phyloP scores from a whole-genome alignment of 2,888 invertebrate genomes.

The Drosophila putrida region DNA sequence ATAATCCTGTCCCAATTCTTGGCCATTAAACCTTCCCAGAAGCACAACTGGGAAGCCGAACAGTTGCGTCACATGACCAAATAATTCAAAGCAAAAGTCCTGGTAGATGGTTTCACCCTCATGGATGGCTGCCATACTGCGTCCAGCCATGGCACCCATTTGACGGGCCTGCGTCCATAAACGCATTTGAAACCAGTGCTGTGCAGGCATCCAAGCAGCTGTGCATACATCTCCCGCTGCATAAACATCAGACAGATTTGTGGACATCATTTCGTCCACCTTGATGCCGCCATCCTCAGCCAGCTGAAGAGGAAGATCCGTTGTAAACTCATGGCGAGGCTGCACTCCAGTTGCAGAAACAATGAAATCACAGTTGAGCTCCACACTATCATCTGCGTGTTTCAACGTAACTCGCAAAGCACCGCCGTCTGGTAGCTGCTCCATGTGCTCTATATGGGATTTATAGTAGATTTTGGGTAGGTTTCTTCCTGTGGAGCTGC shows the following conservation, averaged over 20 bases:
- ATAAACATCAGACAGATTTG: conserved; percentile 91
- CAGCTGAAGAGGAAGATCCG: conserved; percentile 86
- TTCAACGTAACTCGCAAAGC: conserved; percentile 90
- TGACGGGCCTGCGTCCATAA: conserved; percentile 99
- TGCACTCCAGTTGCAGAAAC: conserved; percentile 98
- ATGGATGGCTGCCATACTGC: conserved; percentile 90
- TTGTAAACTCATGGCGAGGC: conserved; percentile 88
- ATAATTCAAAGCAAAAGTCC: conserved; percentile 99
- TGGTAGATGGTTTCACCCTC: conserved; percentile 89
- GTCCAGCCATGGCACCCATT: conserved; percentile 98
- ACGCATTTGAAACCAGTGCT: conserved; percentile 97
- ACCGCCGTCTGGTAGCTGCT: conserved; percentile 71
- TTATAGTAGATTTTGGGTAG: conserved; percentile 88
- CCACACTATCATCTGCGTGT: conserved; percentile 86
- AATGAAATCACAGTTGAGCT: conserved; percentile 93
- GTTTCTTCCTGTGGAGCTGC: conserved; percentile 17
- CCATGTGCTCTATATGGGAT: conserved; percentile 86
- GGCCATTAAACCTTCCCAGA: conserved; percentile 96
- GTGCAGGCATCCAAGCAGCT: conserved; percentile 91
- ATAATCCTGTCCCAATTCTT: conserved; percentile 92
- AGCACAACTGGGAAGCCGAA: conserved; percentile 97
- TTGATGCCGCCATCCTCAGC: conserved; percentile 92
- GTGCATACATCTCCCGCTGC: conserved; percentile 98
- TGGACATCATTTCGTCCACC: conserved; percentile 95
- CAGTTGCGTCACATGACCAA: conserved; percentile 97